Percentiles rank a stretch among this genome's conserved stretches.
Conservation (phyloP, 2,113 vertebrate species). For the Dermatemys mawii region DNA sequence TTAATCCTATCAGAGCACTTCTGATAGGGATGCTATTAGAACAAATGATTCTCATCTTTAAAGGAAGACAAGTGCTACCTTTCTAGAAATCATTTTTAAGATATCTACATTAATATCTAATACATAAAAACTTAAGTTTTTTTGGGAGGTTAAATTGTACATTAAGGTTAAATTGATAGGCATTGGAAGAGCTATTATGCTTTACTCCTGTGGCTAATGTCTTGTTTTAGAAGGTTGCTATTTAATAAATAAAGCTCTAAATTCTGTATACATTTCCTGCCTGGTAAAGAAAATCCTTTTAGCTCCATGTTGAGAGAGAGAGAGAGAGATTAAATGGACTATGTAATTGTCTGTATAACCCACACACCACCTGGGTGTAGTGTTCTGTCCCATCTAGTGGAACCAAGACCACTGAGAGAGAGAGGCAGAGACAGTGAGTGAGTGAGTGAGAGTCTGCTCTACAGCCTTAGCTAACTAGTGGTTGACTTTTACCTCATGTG, state of each 20-base stretch:
- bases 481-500: too few species aligned
- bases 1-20: background rate
- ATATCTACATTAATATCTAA: background rate
- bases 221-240: constrained; percentile 9
- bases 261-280: background rate
- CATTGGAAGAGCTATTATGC: background rate
- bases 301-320: background rate
- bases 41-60: background rate
- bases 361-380: too few species aligned
- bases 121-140: background rate
- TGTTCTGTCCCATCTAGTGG: too few species aligned
- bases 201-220: background rate
- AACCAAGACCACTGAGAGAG: too few species aligned
- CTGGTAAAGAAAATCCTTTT: constrained; percentile 17
- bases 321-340: background rate
- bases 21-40: background rate
- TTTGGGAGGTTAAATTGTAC: background rate
- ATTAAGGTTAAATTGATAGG: background rate
- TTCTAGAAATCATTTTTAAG: background rate
- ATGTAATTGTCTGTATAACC: background rate
- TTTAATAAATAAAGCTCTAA: background rate
- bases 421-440: too few species aligned
- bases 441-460: too few species aligned
- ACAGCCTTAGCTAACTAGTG: too few species aligned
- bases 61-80: background rate